These are phyloP conservation scores for Cochlearius cochlearius DNA, from an alignment of 2,113 vertebrate genomes.

Conservation along the genomic window DNA sequence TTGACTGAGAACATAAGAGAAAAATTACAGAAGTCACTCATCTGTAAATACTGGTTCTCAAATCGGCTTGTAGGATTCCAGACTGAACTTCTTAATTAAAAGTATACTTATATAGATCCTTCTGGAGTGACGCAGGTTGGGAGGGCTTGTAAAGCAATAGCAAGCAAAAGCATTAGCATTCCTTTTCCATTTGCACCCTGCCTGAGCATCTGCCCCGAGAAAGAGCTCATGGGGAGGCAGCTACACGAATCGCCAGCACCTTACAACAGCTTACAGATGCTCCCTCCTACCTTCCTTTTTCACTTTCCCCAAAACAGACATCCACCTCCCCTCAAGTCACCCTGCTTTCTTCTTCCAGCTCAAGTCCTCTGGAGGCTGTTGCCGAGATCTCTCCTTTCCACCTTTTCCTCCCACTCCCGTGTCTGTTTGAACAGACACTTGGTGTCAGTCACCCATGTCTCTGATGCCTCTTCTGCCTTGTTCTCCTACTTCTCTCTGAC, in stretches of 20 bases:
- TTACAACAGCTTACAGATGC: not conserved
- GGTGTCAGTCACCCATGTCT: rapidly evolving
- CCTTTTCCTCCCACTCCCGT: not conserved
- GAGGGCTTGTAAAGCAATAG: not conserved
- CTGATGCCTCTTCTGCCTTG: not conserved
- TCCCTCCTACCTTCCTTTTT: not conserved
- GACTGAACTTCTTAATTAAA: conserved; percentile 29
- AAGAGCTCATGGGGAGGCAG: not conserved
- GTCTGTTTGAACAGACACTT: rapidly evolving
- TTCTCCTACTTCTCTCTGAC: not conserved
- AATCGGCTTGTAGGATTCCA: conserved; percentile 36
- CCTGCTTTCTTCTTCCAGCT: not conserved
- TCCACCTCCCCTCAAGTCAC: rapidly evolving
- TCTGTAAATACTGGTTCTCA: not conserved
- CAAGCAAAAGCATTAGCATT: not conserved
- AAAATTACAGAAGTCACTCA: not conserved
- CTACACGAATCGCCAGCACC: rapidly evolving
- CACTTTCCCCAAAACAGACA: not conserved
- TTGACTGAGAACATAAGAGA: not conserved
- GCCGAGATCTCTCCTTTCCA: not conserved
- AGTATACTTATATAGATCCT: not conserved
- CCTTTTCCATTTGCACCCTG: not conserved
- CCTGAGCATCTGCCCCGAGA: not conserved
- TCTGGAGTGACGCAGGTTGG: not conserved
- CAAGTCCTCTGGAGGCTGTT: not conserved